Percentiles rank a stretch among this genome's conserved stretches.
These are phyloP conservation scores for Drosophila conformis DNA, from an alignment of 2,888 invertebrate genomes.

Conservation along the genomic window DNA sequence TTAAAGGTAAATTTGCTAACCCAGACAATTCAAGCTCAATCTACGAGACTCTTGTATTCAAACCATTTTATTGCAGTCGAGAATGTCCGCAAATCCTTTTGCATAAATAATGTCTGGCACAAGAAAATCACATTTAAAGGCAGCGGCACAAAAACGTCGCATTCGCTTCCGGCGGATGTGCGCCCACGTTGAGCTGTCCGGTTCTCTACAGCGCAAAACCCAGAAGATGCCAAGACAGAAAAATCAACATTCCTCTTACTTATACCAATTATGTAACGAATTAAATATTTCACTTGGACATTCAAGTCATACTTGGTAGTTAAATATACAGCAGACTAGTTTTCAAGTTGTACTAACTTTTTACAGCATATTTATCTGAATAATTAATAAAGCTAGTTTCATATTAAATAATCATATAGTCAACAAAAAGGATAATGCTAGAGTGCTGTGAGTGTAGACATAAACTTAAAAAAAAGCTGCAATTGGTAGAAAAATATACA, in stretches of 20 bases:
- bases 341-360: background rate
- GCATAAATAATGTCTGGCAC: conserved; percentile 71
- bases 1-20: conserved; percentile 67
- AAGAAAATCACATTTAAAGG: conserved; percentile 59
- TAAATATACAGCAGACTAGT: background rate
- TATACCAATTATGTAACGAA: background rate
- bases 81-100: conserved; percentile 50
- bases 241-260: background rate
- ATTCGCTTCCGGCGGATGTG: conserved; percentile 52
- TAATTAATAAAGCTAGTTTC: background rate
- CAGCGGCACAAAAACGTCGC: conserved; percentile 53
- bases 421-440: background rate
- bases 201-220: background rate
- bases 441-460: background rate
- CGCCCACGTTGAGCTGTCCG: conserved; percentile 2
- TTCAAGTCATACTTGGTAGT: background rate
- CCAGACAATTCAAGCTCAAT: conserved; percentile 1
- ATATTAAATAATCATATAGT: too few species aligned
- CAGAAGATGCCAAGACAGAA: conserved; percentile 9
- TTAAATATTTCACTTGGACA: background rate
- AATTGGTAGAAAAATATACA: background rate
- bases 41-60: conserved; percentile 30
- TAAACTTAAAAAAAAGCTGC: background rate
- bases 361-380: background rate
- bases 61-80: conserved; percentile 42